Evolutionary conservation across 1,140 invertebrate genomes (phyloP), one percentile per base, ranked within the genome.

Genomic region (Mycetomoellerius zeteki): DNA sequence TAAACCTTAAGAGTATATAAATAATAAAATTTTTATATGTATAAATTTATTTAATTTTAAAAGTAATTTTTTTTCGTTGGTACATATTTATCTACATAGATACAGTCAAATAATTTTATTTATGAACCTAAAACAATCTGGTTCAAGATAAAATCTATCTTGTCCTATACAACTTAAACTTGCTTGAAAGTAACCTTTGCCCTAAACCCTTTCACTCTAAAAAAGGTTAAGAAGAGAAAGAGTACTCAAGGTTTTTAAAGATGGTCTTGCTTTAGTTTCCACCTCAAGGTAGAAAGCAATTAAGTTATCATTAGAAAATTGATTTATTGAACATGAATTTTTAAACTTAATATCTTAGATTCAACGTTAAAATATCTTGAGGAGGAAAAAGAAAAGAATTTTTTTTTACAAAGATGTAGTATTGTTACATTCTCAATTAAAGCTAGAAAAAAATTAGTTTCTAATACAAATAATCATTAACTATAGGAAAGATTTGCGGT

Each of bases 261-360:
- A n/a, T 33, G 62, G 21, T 37, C n/a, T 60, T 60, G 33, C 24
- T 43, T n/a, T 64, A 24, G 33, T 76, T 62, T 47, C n/a, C 10
- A 30, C n/a, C 21, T 64, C 24, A 64, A 43, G 5, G 16, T 77
- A 21, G 16, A 43, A 60, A 43, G 21, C 14, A n/a, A n/a, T n/a
- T n/a, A n/a, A 30, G n/a, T 24, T 77, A n/a, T 64, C 5, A 27
- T 43, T 43, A 24, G 37, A 77, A 8, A 21, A 43, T 77, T 1
- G 56, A 77, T 77, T 77, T 77, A 76, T 77, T 19, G 21, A 43
- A 60, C 8, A 62, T 27, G 21, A 43, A 27, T 77, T 77, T 8
- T 62, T 60, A 43, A 77, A 62, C 21, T 43, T 52, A 16, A 52
- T 52, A 10, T 71, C 21, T 21, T 24, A 21, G 52, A 37, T 37